A percentile compares a stretch with the other conserved stretches of the same genome.
Conservation (phyloP, 2,797 vertebrate genomes). For the Microctenopoma stevenorrisi region DNA sequence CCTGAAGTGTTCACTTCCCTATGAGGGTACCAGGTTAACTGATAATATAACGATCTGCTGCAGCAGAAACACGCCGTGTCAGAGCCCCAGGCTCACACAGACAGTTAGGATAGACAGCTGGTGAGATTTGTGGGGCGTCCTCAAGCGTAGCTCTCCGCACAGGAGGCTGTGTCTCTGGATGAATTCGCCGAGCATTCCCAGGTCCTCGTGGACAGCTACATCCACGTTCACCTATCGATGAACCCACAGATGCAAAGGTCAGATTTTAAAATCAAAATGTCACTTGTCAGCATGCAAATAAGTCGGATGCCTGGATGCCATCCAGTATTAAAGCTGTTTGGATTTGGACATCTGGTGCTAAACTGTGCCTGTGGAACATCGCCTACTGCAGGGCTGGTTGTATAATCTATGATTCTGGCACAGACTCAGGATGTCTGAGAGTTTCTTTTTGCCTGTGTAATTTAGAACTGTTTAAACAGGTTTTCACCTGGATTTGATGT, state of each 20-base stretch:
- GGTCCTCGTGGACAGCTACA: slow-evolving; percentile 21
- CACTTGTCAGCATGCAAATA: slow-evolving; percentile 36
- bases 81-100: slow-evolving; percentile 12
- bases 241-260: slow-evolving; percentile 34
- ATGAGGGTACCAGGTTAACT: not conserved
- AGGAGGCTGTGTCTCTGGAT: slow-evolving; percentile 13
- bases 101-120: slow-evolving; percentile 46
- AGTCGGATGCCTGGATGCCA: slow-evolving; percentile 21
- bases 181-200: slow-evolving; percentile 9
- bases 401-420: slow-evolving; percentile 42
- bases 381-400: slow-evolving; percentile 44
- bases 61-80: not conserved
- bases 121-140: slow-evolving; percentile 31
- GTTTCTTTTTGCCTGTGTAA: slow-evolving; percentile 16
- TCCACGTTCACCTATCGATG: slow-evolving; percentile 27
- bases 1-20: slow-evolving; percentile 12
- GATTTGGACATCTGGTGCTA: slow-evolving; percentile 40
- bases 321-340: slow-evolving; percentile 37
- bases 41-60: not conserved
- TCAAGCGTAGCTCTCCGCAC: slow-evolving; percentile 18
- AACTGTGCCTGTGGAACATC: slow-evolving; percentile 42
- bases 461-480: not conserved
- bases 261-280: slow-evolving; percentile 62
- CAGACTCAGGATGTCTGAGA: slow-evolving; percentile 12
- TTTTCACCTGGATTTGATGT: not conserved